These are phyloP conservation scores for Drosophila neocordata DNA, from an alignment of 1,140 invertebrate genomes.

Conservation along the genomic window DNA sequence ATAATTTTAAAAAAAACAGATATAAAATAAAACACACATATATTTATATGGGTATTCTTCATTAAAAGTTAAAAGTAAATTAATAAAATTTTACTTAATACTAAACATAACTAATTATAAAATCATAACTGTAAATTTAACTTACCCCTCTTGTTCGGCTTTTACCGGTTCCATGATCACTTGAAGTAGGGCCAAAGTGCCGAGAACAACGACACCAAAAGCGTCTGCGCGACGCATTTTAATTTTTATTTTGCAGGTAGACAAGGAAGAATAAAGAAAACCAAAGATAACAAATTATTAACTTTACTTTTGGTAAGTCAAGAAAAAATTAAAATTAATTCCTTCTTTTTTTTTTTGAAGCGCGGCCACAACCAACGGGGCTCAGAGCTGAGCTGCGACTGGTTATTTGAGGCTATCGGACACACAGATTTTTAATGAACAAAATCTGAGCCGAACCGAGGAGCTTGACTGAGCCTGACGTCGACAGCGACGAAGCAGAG, in stretches of 20 bases:
- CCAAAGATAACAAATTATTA: constrained; percentile 34
- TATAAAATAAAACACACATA: no score
- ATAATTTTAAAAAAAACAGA: no score
- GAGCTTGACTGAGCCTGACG: constrained; percentile 21
- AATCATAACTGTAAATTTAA: constrained; percentile 12
- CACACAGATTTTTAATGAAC: constrained; percentile 65
- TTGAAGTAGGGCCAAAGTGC: constrained; percentile 52
- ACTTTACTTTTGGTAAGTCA: constrained; percentile 20
- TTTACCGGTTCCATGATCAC: constrained; percentile 61
- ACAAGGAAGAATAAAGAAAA: constrained; percentile 27
- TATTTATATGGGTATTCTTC: no score
- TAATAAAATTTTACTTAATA: neutral
- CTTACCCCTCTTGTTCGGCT: constrained; percentile 59
- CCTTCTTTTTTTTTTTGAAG: constrained; percentile 26
- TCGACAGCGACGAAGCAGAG: constrained; percentile 6
- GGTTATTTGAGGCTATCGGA: constrained; percentile 40
- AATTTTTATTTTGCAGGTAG: constrained; percentile 20
- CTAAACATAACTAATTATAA: neutral
- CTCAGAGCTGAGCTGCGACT: constrained; percentile 66
- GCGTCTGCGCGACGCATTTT: constrained; percentile 72
- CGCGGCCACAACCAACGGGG: constrained; percentile 56
- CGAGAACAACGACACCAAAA: constrained; percentile 45
- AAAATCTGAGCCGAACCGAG: constrained; percentile 28
- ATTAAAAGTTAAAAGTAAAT: no score
- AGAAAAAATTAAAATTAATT: neutral